Percentiles rank a stretch among this genome's conserved stretches.
Conservation (phyloP, 2,113 vertebrate species). For the Turnix velox region DNA sequence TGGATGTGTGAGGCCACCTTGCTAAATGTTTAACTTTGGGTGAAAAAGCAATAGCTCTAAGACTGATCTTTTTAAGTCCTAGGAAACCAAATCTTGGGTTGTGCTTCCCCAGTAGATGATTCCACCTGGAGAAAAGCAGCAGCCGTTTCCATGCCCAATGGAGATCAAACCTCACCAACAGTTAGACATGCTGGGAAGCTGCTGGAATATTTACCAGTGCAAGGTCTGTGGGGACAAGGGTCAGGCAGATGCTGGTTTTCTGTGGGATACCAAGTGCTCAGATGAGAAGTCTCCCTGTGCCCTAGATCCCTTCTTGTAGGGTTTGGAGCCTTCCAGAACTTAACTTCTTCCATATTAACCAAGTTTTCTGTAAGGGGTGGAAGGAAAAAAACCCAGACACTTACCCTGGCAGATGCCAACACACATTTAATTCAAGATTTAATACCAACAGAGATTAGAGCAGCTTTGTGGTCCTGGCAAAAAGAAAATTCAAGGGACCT, state of each 20-base stretch:
- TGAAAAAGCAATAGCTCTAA: background rate
- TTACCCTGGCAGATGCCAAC: constrained; percentile 21
- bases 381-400: background rate
- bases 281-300: background rate
- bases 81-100: background rate
- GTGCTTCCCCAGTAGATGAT: background rate
- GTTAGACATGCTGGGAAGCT: background rate
- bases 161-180: background rate
- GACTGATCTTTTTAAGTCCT: background rate
- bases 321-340: background rate
- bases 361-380: background rate
- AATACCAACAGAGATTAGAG: constrained; percentile 26
- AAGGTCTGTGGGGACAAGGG: background rate
- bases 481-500: constrained; percentile 11
- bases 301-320: background rate
- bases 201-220: background rate
- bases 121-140: background rate
- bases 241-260: background rate
- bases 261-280: background rate
- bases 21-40: background rate
- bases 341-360: background rate
- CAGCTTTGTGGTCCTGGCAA: background rate
- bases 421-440: constrained; percentile 46
- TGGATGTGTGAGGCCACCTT: background rate
- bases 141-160: accelerated